Base-by-base conservation (phyloP, 2,113 vertebrate genomes). In the Phaethornis superciliosus region DNA sequence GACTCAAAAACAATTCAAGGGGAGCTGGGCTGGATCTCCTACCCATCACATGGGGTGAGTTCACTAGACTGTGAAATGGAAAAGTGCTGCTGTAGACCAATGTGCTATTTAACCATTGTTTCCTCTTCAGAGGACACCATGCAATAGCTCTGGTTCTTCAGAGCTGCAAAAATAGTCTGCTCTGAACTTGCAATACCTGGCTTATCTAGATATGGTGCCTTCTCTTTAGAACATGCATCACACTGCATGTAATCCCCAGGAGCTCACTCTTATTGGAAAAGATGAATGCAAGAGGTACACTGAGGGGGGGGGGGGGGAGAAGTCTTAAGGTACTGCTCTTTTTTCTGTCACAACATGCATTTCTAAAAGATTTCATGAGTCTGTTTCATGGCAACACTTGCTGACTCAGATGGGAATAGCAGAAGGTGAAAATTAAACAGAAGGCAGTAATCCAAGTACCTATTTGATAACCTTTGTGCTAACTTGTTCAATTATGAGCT, bases 1-100 rank as follows among this genome's bases (percentile, higher is more conserved):
- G 99, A 99, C 98, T 99, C 99, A 62, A 99, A 99, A 98, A 98
- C 99, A 95, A 99, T 99, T 98, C 99, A 99, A 98, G 99, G 99
- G 86, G 99, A 99, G 97, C 98, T 99, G 96, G 99, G 99, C 97
- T 99, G 99, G 99, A 99, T 99, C 97, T 99, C 99, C 97, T 99
- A 99, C 95, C 99, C 99, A 69, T 97, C 98, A 62, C 99, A 99
- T 65, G 99, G 99, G 98, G 99, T 99, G 97, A 99, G 99, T 99
- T 96, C 71, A 94, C 47, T 78, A 40, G 92, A 93, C 76, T 95
- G 76, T 93, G 88, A 97, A 97, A 96, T 89, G 88, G 81, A 18
- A 95, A 76, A 89, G 51, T 92, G 59, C 77, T 95, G 90, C 82
- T 96, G 8, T 81, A 95, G 92, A 83, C 78, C 94, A 72, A 2